Base-by-base conservation (phyloP, 2,888 invertebrate genomes). In the Perithous albicinctus region DNA sequence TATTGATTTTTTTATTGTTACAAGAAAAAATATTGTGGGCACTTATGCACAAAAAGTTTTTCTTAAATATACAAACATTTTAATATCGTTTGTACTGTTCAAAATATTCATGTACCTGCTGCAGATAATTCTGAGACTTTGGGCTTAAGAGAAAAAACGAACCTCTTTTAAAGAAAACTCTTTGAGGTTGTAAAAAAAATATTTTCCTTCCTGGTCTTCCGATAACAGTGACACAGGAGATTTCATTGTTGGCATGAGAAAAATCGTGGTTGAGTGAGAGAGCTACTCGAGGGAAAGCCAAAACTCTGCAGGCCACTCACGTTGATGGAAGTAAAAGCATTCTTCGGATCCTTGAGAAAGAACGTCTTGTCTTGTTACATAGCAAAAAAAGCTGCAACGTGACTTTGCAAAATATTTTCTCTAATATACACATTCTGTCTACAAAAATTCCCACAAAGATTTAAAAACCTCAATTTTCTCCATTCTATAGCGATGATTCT, bases 201-300 rank as follows among this genome's bases (percentile, higher is more conserved):
- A 69, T 74, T 54, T 63, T 69, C 38, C 29, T 23, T n/a, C 66
- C 26, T 12, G 23, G 56, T 20, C n/a, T 23, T 15, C 8, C 35
- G 61, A 69, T 74, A 63, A 74, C 41, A 20, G 29, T 29, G 7
- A 23, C 56, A 66, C 59, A 59, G 35, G 48, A 56, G 46, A 41
- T 70, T 78, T 70, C 43, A 48, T 78, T 64, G 54, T 56, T 35
- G 18, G 23, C 23, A 41, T 23, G 15, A 67, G 48, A n/a, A 73
- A 73, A 72, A 46, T 63, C 8, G 48, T 54, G 23, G 5, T 32
- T 29, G 41, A 32, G 38, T 15, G 38, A 69, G 18, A 56, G n/a
- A 10, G n/a, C n/a, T 35, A 41, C 38, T 54, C 8, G 15, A 29
- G 38, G 26, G 56, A 73, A 66, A 78, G 72, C 66, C 43, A 41